Evolutionary conservation across 2,797 vertebrate species (phyloP).

Genomic region (Eupleurogrammus muticus): DNA sequence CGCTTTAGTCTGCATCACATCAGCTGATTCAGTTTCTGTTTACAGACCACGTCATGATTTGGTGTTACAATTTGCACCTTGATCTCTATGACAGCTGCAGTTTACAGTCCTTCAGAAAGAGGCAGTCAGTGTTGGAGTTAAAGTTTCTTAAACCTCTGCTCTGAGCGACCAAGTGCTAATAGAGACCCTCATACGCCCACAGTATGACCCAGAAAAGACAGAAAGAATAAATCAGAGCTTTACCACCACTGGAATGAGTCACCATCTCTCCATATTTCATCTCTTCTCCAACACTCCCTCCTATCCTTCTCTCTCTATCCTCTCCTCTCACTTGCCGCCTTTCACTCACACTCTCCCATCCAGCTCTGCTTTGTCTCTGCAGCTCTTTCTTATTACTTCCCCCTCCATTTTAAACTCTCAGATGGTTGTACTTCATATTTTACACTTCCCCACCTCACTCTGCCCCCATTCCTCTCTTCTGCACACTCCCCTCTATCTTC

Average conservation of each 20-base stretch:
- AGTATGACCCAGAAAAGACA: slow-evolving; percentile 86
- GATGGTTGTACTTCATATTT: slow-evolving; percentile 42
- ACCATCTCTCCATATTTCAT: slow-evolving; percentile 76
- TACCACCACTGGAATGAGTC: slow-evolving; percentile 81
- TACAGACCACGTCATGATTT: not conserved
- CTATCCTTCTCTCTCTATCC: slow-evolving; percentile 47
- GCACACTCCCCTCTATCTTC: slow-evolving; percentile 56
- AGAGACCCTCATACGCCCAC: slow-evolving; percentile 77
- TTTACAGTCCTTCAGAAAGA: slow-evolving; percentile 49
- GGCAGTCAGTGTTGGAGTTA: slow-evolving; percentile 51
- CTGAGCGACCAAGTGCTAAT: slow-evolving; percentile 63
- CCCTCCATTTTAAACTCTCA: slow-evolving; percentile 57
- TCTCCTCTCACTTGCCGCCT: slow-evolving; percentile 51
- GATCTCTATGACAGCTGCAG: slow-evolving; percentile 31
- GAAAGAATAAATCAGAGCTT: slow-evolving; percentile 82
- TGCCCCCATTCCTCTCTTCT: slow-evolving; percentile 53
- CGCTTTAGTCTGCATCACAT: not conserved
- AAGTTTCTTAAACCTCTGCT: slow-evolving; percentile 75
- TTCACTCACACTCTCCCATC: slow-evolving; percentile 51
- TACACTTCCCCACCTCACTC: slow-evolving; percentile 45
- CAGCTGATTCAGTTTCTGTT: slow-evolving; percentile 2
- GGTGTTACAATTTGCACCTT: slow-evolving; percentile 35
- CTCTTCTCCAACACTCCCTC: slow-evolving; percentile 61
- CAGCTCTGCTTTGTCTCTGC: slow-evolving; percentile 54
- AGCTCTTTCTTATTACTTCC: slow-evolving; percentile 39